Evolutionary conservation across 1,140 invertebrate genomes (phyloP).

Genomic region (Drosophila repletoides): DNA sequence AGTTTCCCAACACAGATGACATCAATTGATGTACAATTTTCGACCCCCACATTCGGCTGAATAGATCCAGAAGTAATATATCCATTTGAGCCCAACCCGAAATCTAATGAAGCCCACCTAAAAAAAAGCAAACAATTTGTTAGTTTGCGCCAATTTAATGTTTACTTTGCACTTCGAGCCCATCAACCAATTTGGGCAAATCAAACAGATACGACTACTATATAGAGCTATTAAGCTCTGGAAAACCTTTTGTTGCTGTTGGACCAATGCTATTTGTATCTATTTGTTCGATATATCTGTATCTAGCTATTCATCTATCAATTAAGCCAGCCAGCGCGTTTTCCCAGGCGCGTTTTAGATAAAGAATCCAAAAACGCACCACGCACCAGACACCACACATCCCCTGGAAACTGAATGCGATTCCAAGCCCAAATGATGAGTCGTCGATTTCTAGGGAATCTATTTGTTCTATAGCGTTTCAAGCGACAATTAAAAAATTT

Average conservation of each 20-base stretch:
- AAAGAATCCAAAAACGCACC: constrained; percentile 37
- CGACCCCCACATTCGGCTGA: constrained; percentile 14
- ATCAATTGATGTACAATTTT: constrained; percentile 27
- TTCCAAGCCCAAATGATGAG: constrained; percentile 57
- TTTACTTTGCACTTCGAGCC: constrained; percentile 70
- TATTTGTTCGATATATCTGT: constrained; percentile 27
- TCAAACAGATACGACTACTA: constrained; percentile 45
- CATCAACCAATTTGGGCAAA: constrained; percentile 56
- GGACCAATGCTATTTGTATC: constrained; percentile 24
- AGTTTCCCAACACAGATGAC: constrained; percentile 30
- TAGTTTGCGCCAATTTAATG: constrained; percentile 80
- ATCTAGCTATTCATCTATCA: constrained; percentile 51
- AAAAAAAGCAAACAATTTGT: constrained; percentile 53
- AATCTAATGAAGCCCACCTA: constrained; percentile 14
- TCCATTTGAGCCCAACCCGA: constrained; percentile 39
- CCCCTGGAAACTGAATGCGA: neutral
- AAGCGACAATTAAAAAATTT: constrained; percentile 71
- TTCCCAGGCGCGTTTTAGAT: constrained; percentile 74
- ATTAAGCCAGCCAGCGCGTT: constrained; percentile 66
- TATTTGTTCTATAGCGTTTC: constrained; percentile 43
- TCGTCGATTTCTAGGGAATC: constrained; percentile 60
- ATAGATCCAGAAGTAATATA: constrained; percentile 15
- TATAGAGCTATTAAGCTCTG: constrained; percentile 14
- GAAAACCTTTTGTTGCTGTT: constrained; percentile 41
- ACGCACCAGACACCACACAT: constrained; percentile 19